Evolutionary conservation across 2,888 invertebrate species (phyloP), one percentile per base, ranked within the genome.

Genomic region (Oligia latruncula): DNA sequence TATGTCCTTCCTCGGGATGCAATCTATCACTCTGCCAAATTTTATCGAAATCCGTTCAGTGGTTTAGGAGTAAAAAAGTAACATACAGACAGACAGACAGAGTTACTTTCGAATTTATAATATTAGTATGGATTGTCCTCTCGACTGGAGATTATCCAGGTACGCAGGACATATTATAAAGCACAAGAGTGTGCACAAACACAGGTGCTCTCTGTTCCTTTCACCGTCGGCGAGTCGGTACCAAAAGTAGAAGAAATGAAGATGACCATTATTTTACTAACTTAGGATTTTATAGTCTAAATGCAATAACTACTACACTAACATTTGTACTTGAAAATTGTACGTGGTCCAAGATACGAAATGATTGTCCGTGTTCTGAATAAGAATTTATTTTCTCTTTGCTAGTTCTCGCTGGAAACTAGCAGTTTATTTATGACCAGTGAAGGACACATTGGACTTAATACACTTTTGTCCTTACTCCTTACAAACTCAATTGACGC

Each of bases 361-460:
- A 20, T 40, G 17, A 35, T 74, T 49, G 9, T 40, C 17, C 40
- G 11, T 17, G 17, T 8, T 60, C n/a, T 60, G 52, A 1, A 17
- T 67, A 4, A 29, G 2, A 67, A 67, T 23, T 58, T 40, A 1
- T 49, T 66, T 55, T 75, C 40, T 58, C 6, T 2, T 46, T 46
- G 60, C 15, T 60, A 11, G 29, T 20, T 46, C 46, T 46, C 62
- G 13, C 35, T 55, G 29, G 74, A 62, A 49, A 49, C 15, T 40
- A 29, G 17, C 74, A n/a, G 75, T 15, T 70, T n/a, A 29, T 55
- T 29, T 55, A 29, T 55, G 23, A 8, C 17, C 23, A 40, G 6
- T 64, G 55, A 75, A 81, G 68, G 68, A 58, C 29, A 64, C 20
- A 15, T 8, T 60, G 49, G 29, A 58, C 17, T 64, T n/a, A 5